Evolutionary conservation across 2,888 invertebrate genomes (phyloP), one percentile per base, ranked within the genome.

Genomic region (Dryocosmus kuriphilus): DNA sequence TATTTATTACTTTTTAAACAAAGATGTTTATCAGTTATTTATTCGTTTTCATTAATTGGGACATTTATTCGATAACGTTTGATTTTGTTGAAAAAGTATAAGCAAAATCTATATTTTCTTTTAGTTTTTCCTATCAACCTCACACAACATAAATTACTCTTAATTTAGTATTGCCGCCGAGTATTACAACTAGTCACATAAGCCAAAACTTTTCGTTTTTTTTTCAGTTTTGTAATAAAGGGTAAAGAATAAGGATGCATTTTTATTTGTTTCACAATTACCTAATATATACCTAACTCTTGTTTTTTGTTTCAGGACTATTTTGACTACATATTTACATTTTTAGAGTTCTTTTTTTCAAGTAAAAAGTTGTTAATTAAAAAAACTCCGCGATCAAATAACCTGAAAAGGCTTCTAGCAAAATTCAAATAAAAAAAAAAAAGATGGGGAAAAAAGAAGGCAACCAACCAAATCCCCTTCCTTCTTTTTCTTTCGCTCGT

Each of bases 131-230:
- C 57, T 22, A 57, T 57, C 57, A 57, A 57, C 57, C 57, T 57
- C 57, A 14, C 57, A 27, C 57, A 24, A 83, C 84, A 85, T 87
- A 89, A 82, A 87, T 86, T 86, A 87, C 86, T 87, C 86, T 89
- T 89, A 89, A 89, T 89, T 89, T 89, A 89, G 88, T 89, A 89
- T 89, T 89, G 89, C 89, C 89, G 89, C 89, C 87, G 89, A 89
- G 89, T 89, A 89, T 89, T 89, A 89, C 87, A 89, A 89, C 89
- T 89, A 89, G 89, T 89, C 89, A 89, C 86, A 89, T 89, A 89
- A 89, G 89, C 89, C 89, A 89, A 89, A 89, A 89, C 85, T 86
- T 86, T 89, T 89, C 84, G 80, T 85, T 87, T 86, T 87, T 86
- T 87, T 88, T 88, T 86, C 89, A 89, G 86, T 89, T 89, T 89